Evolutionary conservation across 2,113 vertebrate genomes (phyloP).

Genomic region (Turnix velox): DNA sequence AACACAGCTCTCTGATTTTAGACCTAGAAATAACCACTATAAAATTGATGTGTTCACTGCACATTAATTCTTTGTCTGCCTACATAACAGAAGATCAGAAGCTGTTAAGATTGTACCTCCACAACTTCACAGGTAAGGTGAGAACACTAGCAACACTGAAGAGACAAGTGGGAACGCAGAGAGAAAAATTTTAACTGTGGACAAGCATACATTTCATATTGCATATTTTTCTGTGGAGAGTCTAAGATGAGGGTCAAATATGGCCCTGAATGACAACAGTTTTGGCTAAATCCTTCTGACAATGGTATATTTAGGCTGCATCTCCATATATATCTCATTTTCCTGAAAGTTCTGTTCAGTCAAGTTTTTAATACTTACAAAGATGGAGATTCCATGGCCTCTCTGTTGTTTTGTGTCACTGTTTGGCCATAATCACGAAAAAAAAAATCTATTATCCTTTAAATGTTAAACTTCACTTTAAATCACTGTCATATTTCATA

Average conservation of each 20-base stretch:
- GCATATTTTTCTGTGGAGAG: background rate
- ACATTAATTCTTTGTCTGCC: slow-evolving; percentile 31
- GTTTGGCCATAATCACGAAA: background rate
- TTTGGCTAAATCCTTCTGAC: background rate
- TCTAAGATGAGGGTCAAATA: background rate
- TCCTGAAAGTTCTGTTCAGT: background rate
- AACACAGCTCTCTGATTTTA: background rate
- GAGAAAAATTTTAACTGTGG: background rate
- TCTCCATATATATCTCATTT: background rate
- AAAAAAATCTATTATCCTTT: background rate
- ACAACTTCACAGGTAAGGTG: slow-evolving; percentile 61
- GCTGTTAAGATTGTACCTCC: slow-evolving; percentile 38
- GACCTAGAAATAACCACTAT: background rate
- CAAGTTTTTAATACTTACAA: background rate
- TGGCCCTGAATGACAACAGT: background rate
- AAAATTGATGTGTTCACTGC: background rate
- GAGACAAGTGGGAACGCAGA: slow-evolving; percentile 48
- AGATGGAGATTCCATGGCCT: background rate
- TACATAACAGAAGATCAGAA: slow-evolving; percentile 12
- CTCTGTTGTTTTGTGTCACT: background rate
- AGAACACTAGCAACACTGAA: slow-evolving; percentile 11
- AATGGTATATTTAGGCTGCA: background rate
- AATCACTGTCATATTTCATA: background rate
- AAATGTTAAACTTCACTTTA: background rate
- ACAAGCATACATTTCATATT: slow-evolving; percentile 13